Percentiles rank a stretch among this genome's conserved stretches.
Conservation (phyloP, 2,888 invertebrate genomes). For the Clepsis dumicolana region DNA sequence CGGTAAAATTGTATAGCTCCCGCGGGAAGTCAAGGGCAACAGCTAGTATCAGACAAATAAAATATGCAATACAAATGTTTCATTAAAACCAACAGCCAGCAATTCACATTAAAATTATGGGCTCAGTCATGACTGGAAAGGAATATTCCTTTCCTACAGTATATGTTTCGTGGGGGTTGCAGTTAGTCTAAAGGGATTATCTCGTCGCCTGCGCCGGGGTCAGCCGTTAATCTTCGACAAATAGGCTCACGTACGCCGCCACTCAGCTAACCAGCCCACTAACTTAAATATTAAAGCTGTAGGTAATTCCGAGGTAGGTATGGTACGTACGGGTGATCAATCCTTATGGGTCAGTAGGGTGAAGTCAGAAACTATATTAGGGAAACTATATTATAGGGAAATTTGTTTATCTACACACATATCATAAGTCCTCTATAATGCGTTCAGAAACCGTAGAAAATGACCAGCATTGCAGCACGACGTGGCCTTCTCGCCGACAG, state of each 20-base stretch:
- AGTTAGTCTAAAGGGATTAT: slow-evolving; percentile 52
- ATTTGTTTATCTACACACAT: no score
- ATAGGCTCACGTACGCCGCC: slow-evolving; percentile 69
- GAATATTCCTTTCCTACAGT: slow-evolving; percentile 48
- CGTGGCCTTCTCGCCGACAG: no score
- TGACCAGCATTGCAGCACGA: no score
- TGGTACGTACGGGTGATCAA: no score
- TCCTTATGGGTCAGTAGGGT: no score
- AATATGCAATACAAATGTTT: not conserved
- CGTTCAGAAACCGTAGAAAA: no score
- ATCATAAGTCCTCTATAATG: no score
- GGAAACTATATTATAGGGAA: no score
- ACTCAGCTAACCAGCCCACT: slow-evolving; percentile 41
- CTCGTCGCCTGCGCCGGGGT: slow-evolving; percentile 50
- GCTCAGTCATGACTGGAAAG: slow-evolving; percentile 9
- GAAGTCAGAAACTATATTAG: no score
- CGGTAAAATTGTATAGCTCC: no score
- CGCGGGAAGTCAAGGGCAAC: not conserved
- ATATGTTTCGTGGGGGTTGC: slow-evolving; percentile 25
- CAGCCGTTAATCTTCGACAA: slow-evolving; percentile 74
- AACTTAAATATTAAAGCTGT: slow-evolving; percentile 53
- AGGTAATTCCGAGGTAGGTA: slow-evolving; percentile 9
- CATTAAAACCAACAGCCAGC: not conserved
- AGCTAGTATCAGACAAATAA: not conserved
- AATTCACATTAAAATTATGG: slow-evolving; percentile 15